These are phyloP conservation scores for Alouatta caraya DNA, from an alignment of 2,797 vertebrate genomes.

Conservation along the genomic window DNA sequence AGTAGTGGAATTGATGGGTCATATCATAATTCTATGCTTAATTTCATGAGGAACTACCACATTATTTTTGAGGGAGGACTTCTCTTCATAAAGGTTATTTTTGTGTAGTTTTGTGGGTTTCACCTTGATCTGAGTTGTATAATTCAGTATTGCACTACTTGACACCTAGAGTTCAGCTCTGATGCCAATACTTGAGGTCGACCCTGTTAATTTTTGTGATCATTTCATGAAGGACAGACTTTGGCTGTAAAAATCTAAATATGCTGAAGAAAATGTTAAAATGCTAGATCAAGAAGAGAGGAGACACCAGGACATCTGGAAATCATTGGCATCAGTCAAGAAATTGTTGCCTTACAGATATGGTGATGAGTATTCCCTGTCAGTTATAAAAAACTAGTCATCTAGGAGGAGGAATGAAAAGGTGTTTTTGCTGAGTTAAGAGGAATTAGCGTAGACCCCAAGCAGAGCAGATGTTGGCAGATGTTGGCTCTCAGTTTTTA, in stretches of 20 bases:
- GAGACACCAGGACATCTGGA: slow-evolving; percentile 62
- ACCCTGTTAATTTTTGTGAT: background rate
- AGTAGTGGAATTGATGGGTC: background rate
- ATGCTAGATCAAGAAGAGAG: slow-evolving; percentile 41
- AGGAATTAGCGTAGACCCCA: slow-evolving; percentile 30
- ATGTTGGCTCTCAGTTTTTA: slow-evolving; percentile 48
- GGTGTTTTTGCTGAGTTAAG: slow-evolving; percentile 59
- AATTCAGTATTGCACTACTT: background rate
- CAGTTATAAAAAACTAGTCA: slow-evolving; percentile 29
- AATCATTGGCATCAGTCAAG: slow-evolving; percentile 69
- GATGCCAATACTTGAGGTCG: background rate
- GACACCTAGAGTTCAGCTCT: background rate
- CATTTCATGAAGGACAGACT: background rate
- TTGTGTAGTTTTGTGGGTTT: background rate
- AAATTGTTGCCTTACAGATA: slow-evolving; percentile 40
- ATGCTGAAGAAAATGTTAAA: slow-evolving; percentile 40
- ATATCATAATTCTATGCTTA: background rate
- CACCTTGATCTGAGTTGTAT: background rate
- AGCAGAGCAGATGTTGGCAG: slow-evolving; percentile 53
- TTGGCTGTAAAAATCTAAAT: background rate
- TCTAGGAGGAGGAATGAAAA: background rate
- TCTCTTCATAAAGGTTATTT: background rate
- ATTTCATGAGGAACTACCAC: background rate
- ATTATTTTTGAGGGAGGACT: background rate
- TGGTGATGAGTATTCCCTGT: slow-evolving; percentile 10